phyloP scores from a whole-genome alignment of 2,797 vertebrate species.

The Arremon aurantiirostris region DNA sequence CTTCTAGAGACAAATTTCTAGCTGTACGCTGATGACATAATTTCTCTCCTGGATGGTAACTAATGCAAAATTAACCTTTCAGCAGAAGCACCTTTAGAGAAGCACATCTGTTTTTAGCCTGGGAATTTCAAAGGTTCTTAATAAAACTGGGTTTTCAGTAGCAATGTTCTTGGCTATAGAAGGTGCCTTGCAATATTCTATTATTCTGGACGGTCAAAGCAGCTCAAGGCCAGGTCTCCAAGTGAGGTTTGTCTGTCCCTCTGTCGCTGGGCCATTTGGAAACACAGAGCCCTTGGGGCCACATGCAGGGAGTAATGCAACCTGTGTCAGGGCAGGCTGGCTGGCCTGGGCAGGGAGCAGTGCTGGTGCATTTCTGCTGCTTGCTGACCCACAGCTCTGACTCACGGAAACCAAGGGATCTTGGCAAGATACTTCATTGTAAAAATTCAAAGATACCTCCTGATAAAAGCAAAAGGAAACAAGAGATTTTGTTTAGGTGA shows the following conservation, averaged over 20 bases:
- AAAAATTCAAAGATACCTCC: not conserved
- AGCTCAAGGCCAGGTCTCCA: not conserved
- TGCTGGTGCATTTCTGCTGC: not conserved
- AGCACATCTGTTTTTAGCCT: not conserved
- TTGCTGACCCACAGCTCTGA: not conserved
- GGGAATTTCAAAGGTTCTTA: not conserved
- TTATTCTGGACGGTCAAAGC: not conserved
- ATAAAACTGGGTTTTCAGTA: not conserved
- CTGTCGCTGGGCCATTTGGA: accelerated
- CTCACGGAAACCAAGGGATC: not conserved
- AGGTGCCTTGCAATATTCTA: not conserved
- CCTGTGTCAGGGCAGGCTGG: not conserved
- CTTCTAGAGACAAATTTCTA: not conserved
- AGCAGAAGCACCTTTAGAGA: not conserved
- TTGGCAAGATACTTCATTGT: not conserved
- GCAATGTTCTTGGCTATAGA: not conserved
- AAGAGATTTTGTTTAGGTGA: not conserved
- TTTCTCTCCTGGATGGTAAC: not conserved
- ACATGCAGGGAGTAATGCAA: accelerated
- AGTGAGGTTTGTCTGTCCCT: not conserved
- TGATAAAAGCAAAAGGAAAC: not conserved
- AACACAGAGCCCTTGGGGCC: not conserved
- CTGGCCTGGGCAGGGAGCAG: not conserved
- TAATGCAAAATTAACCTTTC: not conserved
- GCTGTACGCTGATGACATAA: not conserved